Conservation (phyloP, 2,797 vertebrate genomes). For the Petrocephalus sullivani region DNA sequence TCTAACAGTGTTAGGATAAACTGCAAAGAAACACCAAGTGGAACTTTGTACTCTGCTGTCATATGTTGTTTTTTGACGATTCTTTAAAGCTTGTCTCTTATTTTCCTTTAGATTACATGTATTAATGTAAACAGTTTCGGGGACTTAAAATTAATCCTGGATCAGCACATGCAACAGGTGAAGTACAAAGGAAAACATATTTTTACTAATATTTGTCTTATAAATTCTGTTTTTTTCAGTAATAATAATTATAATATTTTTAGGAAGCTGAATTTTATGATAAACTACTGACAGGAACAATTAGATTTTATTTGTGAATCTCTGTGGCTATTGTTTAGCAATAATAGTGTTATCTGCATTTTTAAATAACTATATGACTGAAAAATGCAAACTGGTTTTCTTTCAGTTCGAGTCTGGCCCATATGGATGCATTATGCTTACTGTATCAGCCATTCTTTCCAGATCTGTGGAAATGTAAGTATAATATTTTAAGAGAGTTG, state of each 20-base stretch:
- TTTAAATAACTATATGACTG: background rate
- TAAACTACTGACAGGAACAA: background rate
- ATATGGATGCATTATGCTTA: slow-evolving; percentile 79
- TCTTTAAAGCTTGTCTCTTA: slow-evolving; percentile 4
- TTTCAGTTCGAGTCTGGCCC: slow-evolving; percentile 78
- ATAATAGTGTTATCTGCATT: background rate
- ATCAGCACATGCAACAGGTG: slow-evolving; percentile 62
- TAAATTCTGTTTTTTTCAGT: background rate
- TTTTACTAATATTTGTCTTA: background rate
- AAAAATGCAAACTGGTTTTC: background rate
- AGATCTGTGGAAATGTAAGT: slow-evolving; percentile 78
- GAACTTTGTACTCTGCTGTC: background rate
- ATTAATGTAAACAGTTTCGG: slow-evolving; percentile 51
- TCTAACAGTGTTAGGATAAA: background rate
- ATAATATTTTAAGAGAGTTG: slow-evolving; percentile 10
- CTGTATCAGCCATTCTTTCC: slow-evolving; percentile 80
- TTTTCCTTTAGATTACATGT: slow-evolving; percentile 49
- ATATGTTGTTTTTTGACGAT: background rate
- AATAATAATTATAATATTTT: background rate
- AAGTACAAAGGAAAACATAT: background rate
- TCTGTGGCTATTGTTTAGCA: background rate
- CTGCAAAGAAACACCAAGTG: background rate
- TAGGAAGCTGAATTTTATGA: background rate
- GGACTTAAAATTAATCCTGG: slow-evolving; percentile 54
- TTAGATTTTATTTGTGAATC: background rate